Evolutionary conservation across 2,113 vertebrate species (phyloP).

Genomic region (Lontra canadensis): DNA sequence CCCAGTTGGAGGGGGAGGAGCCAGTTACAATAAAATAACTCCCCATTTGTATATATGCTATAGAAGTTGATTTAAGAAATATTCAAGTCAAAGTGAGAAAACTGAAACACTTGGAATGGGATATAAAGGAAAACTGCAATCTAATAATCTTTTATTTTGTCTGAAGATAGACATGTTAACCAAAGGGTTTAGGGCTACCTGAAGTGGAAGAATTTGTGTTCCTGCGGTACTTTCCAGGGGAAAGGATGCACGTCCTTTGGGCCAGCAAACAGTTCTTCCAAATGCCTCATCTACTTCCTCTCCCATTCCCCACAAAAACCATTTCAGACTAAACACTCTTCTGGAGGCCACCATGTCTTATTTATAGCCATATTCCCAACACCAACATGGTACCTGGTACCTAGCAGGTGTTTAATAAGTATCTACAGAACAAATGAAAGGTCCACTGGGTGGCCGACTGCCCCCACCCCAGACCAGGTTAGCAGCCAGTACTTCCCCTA

Average conservation of each 20-base stretch:
- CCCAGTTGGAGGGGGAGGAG: not conserved
- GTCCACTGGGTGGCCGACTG: not conserved
- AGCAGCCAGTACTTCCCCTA: not conserved
- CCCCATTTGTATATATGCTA: not conserved
- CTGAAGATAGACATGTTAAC: not conserved
- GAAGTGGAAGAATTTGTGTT: not conserved
- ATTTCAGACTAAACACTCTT: not conserved
- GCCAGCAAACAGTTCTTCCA: not conserved
- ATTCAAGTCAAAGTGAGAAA: conserved; percentile 3
- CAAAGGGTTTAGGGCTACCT: not conserved
- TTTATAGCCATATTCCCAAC: not conserved
- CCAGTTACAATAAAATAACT: not conserved
- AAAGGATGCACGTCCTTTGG: not conserved
- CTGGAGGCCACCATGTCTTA: not conserved
- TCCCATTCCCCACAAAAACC: not conserved
- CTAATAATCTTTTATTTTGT: not conserved
- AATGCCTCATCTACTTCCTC: not conserved
- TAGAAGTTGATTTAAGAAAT: conserved; percentile 29
- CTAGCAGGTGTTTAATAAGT: not conserved
- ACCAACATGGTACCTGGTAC: not conserved
- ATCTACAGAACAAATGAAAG: not conserved
- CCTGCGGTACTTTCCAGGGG: not conserved
- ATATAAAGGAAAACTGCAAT: not conserved
- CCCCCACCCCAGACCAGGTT: not conserved
- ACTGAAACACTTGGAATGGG: not conserved